These are phyloP conservation scores for Typhlomys cinereus DNA, from an alignment of 2,113 vertebrate genomes.

Conservation along the genomic window DNA sequence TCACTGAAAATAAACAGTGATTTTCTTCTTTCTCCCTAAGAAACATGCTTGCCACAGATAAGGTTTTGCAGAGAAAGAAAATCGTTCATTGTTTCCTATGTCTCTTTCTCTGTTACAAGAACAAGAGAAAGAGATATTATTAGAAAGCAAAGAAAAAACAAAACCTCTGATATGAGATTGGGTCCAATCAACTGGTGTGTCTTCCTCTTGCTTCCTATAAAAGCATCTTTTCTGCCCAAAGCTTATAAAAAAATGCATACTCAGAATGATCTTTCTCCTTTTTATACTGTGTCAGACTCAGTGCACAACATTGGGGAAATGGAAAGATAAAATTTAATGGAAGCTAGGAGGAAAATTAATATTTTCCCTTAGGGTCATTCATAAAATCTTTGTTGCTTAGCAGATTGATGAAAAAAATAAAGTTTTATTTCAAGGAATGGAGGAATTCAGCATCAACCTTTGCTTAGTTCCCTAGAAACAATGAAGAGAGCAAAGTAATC, in stretches of 20 bases:
- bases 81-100: constrained; percentile 76
- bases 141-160: constrained; percentile 70
- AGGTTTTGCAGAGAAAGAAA: constrained; percentile 70
- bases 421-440: constrained; percentile 54
- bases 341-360: constrained; percentile 39
- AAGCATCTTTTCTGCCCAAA: constrained; percentile 4
- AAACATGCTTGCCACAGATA: constrained; percentile 74
- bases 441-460: constrained; percentile 60
- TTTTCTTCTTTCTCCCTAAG: constrained; percentile 64
- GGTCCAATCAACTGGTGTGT: constrained; percentile 1
- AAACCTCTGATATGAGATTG: constrained; percentile 66
- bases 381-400: constrained; percentile 45
- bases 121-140: constrained; percentile 66
- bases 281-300: background rate
- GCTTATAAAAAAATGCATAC: constrained; percentile 41
- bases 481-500: constrained; percentile 40
- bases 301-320: constrained; percentile 18
- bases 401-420: constrained; percentile 47
- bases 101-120: constrained; percentile 67
- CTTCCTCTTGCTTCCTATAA: constrained; percentile 19
- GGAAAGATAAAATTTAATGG: constrained; percentile 50
- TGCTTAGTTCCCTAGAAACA: constrained; percentile 69
- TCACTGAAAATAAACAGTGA: constrained; percentile 74
- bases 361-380: constrained; percentile 43
- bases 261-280: constrained; percentile 53